Base-by-base conservation (phyloP, 2,797 vertebrate species). In the Gephyroberyx darwinii region DNA sequence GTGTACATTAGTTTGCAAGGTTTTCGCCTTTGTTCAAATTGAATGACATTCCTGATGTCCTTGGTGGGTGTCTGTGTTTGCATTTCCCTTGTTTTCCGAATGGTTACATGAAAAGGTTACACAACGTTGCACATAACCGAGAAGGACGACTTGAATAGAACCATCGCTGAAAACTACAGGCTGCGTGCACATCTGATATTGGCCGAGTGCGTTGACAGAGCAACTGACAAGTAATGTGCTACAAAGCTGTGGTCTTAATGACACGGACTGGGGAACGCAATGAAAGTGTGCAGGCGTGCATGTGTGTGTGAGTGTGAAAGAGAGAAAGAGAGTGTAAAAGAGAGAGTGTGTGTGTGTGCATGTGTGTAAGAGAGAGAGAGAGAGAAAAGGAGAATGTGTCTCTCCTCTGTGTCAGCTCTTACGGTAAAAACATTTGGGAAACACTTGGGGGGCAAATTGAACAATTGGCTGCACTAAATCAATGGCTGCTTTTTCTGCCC, bases 1-100 rank as follows among this genome's bases (percentile, higher is more conserved):
- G 63, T 78, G 65, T 68, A 66, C 57, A 60, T 55, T 56, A 66
- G 60, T 61, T 73, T 61, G n/a, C 64, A 73, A 62, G 71, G 67
- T 9, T 75, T 65, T 37, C 47, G 64, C 70, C 83, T 88, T 88
- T 84, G 77, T 79, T 62, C 45, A 26, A n/a, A 63, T 43, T 47
- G 19, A 78, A 55, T 73, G 69, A 87, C 81, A 85, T 87, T 86
- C 80, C 77, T 81, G 76, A 87, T 84, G 88, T 76, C 86, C 85
- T 92, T 88, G 82, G 53, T 58, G 22, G 57, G 22, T 83, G 83
- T 86, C 73, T 78, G 80, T 81, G 65, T 88, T 84, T 86, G 75
- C 59, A 68, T 81, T 77, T 70, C 39, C 51, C n/a, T 57, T 62
- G 14, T 66, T 81, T 63, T 75, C 33, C 64, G 66, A 84, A 66